Evolutionary conservation across 1,140 invertebrate genomes (phyloP), one percentile per base, ranked within the genome.

Genomic region (Papilio polyxenes): DNA sequence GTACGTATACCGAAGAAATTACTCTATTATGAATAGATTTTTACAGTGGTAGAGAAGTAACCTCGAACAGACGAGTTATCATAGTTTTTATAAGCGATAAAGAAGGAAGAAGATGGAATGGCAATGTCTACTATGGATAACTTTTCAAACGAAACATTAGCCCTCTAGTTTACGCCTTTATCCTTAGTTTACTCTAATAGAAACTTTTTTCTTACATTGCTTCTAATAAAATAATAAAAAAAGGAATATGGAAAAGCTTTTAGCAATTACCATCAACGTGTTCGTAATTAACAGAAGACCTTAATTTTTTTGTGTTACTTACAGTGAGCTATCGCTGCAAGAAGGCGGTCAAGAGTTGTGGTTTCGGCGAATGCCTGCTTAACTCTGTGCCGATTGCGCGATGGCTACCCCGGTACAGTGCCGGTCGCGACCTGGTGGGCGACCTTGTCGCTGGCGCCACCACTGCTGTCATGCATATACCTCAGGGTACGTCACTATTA

Each of bases 391-490:
- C 97, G 5, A 95, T 96, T 0, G 82, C 96, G 8, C 90, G 95
- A 86, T 98, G 97, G 97, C 88, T 98, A 20, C 96, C 96, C 53
- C 94, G 96, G 75, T 98, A 98, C 93, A 96, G 96, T 76, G 95
- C 95, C 91, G 96, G 95, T 85, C 90, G 95, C 65, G 95, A 97
- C 89, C 92, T 97, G 37, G 82, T 96, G 0, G 95, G 95, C 3
- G 97, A 98, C 93, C 88, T 97, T 10, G 96, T 97, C 31, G 95
- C 97, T 6, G 98, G 98, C 6, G 95, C 98, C 72, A 99, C 98
- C 2, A 97, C 98, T 8, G 97, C 97, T n/a, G 96, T 99, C 82
- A 98, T 99, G 97, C 98, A 99, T 88, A 98, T 99, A 91, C 98
- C 98, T 0, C 98, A 99, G 95, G 98, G 97, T 96, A 94, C 92